Percentiles rank a stretch among this genome's conserved stretches.
phyloP scores from a whole-genome alignment of 2,888 invertebrate genomes.

The Nyleta sp. region DNA sequence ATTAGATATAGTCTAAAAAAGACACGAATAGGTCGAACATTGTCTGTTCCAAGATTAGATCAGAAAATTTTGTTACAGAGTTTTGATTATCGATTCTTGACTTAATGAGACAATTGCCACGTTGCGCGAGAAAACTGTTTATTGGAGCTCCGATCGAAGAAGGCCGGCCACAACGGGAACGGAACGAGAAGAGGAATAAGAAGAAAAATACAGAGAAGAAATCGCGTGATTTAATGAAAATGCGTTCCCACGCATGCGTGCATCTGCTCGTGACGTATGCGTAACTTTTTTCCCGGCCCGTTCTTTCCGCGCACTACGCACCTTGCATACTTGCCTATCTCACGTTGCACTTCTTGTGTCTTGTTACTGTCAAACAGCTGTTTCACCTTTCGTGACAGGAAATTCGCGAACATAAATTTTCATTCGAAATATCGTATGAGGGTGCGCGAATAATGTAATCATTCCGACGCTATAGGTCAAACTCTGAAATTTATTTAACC shows the following conservation, averaged over 20 bases:
- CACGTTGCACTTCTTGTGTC: conserved; percentile 59
- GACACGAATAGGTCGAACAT: no score
- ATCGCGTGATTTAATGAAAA: conserved; percentile 79
- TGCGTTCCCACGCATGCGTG: conserved; percentile 78
- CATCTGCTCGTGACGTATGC: conserved; percentile 68
- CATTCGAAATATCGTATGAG: conserved; percentile 37
- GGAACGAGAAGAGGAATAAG: conserved; percentile 28
- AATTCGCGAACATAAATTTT: conserved; percentile 66
- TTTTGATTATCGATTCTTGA: background rate
- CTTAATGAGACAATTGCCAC: conserved; percentile 17
- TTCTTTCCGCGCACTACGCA: conserved; percentile 64
- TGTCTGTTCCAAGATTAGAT: no score
- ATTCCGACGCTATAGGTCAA: background rate
- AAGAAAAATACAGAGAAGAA: conserved; percentile 69
- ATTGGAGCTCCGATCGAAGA: background rate
- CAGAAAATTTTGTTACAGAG: no score
- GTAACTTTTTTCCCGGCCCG: conserved; percentile 50
- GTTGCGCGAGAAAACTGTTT: conserved; percentile 15
- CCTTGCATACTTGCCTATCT: conserved; percentile 66
- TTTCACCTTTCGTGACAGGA: conserved; percentile 56
- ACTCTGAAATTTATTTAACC: conserved; percentile 4
- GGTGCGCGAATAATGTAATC: conserved; percentile 21
- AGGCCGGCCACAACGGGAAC: conserved; percentile 18
- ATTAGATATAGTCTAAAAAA: no score
- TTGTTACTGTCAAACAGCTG: conserved; percentile 64